Conservation (phyloP, 2,113 vertebrate genomes). For the Phaethornis superciliosus region DNA sequence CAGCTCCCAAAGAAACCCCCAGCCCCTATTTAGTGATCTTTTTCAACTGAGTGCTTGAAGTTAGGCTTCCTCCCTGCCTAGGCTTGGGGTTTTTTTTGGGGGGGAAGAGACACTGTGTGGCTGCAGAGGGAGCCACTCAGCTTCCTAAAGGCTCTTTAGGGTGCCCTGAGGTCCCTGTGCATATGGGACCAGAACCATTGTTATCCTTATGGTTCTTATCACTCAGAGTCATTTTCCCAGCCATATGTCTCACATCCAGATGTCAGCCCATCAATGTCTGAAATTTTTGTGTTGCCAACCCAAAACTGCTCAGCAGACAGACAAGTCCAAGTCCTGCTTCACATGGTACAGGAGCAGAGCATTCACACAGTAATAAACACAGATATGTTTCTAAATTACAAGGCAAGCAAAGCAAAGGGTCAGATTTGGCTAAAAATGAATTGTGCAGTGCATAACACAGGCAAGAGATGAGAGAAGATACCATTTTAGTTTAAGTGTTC, state of each 20-base stretch:
- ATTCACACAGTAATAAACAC: neutral
- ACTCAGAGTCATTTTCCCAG: conserved; percentile 53
- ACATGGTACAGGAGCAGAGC: neutral
- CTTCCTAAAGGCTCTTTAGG: conserved; percentile 26
- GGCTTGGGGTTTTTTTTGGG: neutral
- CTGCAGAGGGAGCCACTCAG: conserved; percentile 28
- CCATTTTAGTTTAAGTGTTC: conserved; percentile 68
- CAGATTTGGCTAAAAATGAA: conserved; percentile 55
- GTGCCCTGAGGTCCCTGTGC: conserved; percentile 46
- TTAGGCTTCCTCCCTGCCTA: neutral
- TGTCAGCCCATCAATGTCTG: conserved; percentile 18
- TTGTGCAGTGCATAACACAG: conserved; percentile 24
- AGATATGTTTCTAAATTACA: neutral
- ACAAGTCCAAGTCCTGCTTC: neutral
- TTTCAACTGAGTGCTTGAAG: rapidly evolving
- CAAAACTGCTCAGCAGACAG: neutral
- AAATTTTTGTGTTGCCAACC: neutral
- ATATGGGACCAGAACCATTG: conserved; percentile 9
- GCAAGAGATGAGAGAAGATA: conserved; percentile 63
- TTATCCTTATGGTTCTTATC: conserved; percentile 47
- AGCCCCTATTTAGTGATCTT: rapidly evolving
- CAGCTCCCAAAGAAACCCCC: neutral
- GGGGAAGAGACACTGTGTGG: neutral
- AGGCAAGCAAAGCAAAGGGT: conserved; percentile 36
- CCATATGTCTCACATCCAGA: neutral